Evolutionary conservation across 1,140 invertebrate species (phyloP).

Genomic region (Leptinotarsa defecta): DNA sequence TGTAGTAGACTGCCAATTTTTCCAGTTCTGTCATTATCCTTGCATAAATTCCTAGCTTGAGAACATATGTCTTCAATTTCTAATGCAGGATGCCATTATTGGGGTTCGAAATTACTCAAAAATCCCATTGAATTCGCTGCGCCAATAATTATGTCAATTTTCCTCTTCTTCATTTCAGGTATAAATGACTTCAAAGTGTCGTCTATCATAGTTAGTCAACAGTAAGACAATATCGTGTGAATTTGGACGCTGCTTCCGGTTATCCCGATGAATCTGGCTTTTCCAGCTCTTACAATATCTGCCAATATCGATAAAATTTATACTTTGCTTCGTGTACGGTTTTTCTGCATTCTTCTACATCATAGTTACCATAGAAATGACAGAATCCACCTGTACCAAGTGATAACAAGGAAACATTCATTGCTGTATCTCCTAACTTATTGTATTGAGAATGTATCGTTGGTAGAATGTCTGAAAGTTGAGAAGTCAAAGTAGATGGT

Average conservation of each 20-base stretch:
- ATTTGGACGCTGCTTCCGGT: constrained; percentile 77
- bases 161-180: constrained; percentile 66
- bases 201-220: constrained; percentile 80
- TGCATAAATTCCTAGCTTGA: constrained; percentile 67
- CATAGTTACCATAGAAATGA: constrained; percentile 61
- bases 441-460: constrained; percentile 54
- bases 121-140: constrained; percentile 81
- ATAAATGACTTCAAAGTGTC: constrained; percentile 74
- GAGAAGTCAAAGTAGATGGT: no score
- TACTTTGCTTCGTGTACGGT: constrained; percentile 75
- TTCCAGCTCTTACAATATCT: constrained; percentile 73
- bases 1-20: constrained; percentile 72
- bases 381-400: constrained; percentile 63
- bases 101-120: constrained; percentile 76
- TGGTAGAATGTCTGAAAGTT: no score
- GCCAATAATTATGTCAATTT: constrained; percentile 82
- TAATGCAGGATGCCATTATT: constrained; percentile 81
- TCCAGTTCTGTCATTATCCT: no score
- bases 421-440: constrained; percentile 60
- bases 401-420: constrained; percentile 62
- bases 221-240: constrained; percentile 77
- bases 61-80: constrained; percentile 69
- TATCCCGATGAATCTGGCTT: constrained; percentile 82
- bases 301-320: constrained; percentile 93
- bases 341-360: constrained; percentile 68